Base-by-base conservation (phyloP, 2,888 invertebrate genomes). In the Melieria crassipennis region DNA sequence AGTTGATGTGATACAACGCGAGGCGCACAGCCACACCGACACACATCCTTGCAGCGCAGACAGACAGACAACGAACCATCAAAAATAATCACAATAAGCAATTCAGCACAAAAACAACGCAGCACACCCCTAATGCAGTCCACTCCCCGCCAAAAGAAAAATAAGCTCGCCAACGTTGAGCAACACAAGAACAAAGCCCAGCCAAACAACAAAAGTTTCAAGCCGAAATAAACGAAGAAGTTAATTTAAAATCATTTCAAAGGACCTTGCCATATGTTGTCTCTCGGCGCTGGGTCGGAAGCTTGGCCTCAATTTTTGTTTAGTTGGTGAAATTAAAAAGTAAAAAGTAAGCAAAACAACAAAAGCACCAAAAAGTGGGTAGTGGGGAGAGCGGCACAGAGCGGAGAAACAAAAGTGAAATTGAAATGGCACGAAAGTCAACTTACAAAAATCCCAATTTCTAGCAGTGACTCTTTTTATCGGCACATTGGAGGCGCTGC, bases 221-320 rank as follows among this genome's bases (percentile, higher is more conserved):
- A 45, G 47, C 16, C 42, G 46, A 67, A 60, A 47, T 11, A 42
- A 67, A 58, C 43, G 11, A 45, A 61, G 47, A 67, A 60, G 30
- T 47, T 56, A 67, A 67, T 60, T 55, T 42, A 46, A 45, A 47
- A 5, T 16, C 47, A 62, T 62, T 62, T 63, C 11, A 63, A 71
- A 62, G 61, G 61, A 61, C 70, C 61, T 70, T 70, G 62, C 66
- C 62, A 56, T 67, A 71, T 63, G 63, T 47, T 57, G 58, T 71
- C 45, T 65, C 52, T 65, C 65, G 52, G 55, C 42, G 52, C 43
- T 64, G 30, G 48, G 50, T 30, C 30, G 47, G 42, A 52, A 63
- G 65, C 61, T 62, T 72, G 72, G 62, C 72, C 72, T 72, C 69
- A 69, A 72, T 68, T 68, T 63, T 55, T 64, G 63, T 57, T 64